Evolutionary conservation across 1,140 invertebrate genomes (phyloP), one percentile per base, ranked within the genome.

Genomic region (Diorhabda carinulata): DNA sequence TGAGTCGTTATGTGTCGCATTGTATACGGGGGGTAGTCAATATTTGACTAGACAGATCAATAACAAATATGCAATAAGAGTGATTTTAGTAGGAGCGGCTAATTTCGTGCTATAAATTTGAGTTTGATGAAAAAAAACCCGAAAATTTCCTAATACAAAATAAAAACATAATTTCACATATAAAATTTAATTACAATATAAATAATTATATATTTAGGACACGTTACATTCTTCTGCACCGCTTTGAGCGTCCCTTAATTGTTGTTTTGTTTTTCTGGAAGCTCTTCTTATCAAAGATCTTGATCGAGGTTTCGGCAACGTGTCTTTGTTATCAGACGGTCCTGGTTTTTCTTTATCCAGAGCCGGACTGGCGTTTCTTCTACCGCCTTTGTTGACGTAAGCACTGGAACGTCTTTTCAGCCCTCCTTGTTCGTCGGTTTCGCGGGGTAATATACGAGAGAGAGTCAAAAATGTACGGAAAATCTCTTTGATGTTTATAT

Each of bases 241-340:
- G 56, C 78, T 80, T 69, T 89, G 86, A 41, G 89, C 85, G 70
- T 91, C 90, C 62, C 89, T 83, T 67, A 92, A 90, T 81, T 91
- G 90, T 78, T 92, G 90, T 74, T 92, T 91, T 69, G 90, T 87
- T 81, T 94, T 94, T 70, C 91, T 84, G 73, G 90, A 92, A 56
- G 89, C 88, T 60, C 92, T 84, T 71, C 92, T 85, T 70, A 94
- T 94, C 62, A 93, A 84, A 70, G 90, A 92, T 64, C 92, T 85
- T 76, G 88, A 90, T 56, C 90, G 81, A 0, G 89, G 90, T 73
- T 91, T 91, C 75, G 73, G 77, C 62, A 78, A 67, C 25, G 73
- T 75, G 68, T 63, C 75, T 67, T 66, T 73, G 47, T 8, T n/a
- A 71, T 74, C 79, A 45, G 58, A 72, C 4, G 70, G 73, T 65